Evolutionary conservation across 1,140 invertebrate species (phyloP).

Genomic region (Thaumatotibia leucotreta): DNA sequence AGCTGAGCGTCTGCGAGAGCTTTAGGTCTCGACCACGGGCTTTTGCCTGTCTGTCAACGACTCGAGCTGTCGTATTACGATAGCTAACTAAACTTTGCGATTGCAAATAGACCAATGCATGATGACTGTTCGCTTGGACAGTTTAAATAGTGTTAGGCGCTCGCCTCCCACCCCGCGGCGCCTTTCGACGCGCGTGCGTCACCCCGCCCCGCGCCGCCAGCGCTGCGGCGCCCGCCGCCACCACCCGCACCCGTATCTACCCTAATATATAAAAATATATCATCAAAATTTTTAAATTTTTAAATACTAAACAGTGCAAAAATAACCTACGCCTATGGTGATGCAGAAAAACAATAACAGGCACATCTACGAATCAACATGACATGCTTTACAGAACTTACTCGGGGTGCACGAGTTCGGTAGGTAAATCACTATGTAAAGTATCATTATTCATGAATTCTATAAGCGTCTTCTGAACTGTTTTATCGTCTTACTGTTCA

Average conservation of each 20-base stretch:
- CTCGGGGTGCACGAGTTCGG: too few relatives aligned
- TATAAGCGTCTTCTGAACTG: too few relatives aligned
- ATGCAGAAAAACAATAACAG: too few relatives aligned
- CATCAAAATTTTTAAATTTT: too few relatives aligned
- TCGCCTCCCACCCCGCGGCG: slow-evolving; percentile 59
- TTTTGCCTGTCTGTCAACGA: slow-evolving; percentile 74
- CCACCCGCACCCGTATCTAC: slow-evolving; percentile 21
- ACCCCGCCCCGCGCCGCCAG: slow-evolving; percentile 38
- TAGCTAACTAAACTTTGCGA: slow-evolving; percentile 73
- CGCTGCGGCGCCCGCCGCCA: slow-evolving; percentile 21
- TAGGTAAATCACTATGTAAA: too few relatives aligned
- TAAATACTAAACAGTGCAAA: too few relatives aligned
- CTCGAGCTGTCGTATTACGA: slow-evolving; percentile 71
- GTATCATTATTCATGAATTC: too few relatives aligned
- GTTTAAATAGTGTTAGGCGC: slow-evolving; percentile 75
- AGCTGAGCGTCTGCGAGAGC: slow-evolving; percentile 71
- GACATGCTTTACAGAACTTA: too few relatives aligned
- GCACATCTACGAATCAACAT: too few relatives aligned
- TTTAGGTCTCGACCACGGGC: slow-evolving; percentile 75
- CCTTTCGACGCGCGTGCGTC: slow-evolving; percentile 68
- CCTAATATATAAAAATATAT: too few relatives aligned
- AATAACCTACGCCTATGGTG: too few relatives aligned
- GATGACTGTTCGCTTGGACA: slow-evolving; percentile 71
- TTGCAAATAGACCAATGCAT: slow-evolving; percentile 77
- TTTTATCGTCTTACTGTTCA: too few relatives aligned